These are phyloP conservation scores for Chauna torquata DNA, from an alignment of 2,113 vertebrate genomes.

Conservation along the genomic window DNA sequence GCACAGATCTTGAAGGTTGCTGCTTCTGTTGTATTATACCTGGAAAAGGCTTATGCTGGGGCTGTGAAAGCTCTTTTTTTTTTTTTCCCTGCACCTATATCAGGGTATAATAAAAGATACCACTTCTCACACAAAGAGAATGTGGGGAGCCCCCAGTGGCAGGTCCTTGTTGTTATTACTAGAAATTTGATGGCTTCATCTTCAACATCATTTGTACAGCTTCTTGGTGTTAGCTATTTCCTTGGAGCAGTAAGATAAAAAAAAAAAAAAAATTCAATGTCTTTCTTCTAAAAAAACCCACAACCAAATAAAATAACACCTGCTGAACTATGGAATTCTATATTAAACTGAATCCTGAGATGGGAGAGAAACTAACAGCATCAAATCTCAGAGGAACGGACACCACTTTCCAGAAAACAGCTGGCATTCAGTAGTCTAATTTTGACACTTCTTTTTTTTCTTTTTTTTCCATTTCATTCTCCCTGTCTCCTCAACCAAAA, in stretches of 20 bases:
- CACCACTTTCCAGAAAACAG: neutral
- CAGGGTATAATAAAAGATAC: neutral
- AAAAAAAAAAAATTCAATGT: too few species aligned
- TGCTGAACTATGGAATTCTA: accelerated
- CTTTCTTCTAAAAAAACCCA: neutral
- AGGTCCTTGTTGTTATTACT: neutral
- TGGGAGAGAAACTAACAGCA: neutral
- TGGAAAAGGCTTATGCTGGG: neutral
- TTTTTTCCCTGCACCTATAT: accelerated
- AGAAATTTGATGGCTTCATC: neutral
- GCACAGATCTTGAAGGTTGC: neutral
- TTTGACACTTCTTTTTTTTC: neutral
- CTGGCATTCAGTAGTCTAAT: neutral
- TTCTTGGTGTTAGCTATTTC: neutral
- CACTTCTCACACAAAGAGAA: neutral
- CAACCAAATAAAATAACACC: neutral
- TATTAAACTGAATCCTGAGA: neutral
- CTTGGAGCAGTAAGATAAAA: neutral
- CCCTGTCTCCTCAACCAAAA: neutral
- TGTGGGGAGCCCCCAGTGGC: neutral
- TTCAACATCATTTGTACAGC: neutral
- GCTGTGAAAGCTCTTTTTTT: accelerated
- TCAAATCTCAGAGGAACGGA: neutral
- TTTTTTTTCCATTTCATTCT: neutral
- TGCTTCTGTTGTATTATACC: neutral